Evolutionary conservation across 2,888 invertebrate species (phyloP).

Genomic region (Pachymerium ferrugineum): DNA sequence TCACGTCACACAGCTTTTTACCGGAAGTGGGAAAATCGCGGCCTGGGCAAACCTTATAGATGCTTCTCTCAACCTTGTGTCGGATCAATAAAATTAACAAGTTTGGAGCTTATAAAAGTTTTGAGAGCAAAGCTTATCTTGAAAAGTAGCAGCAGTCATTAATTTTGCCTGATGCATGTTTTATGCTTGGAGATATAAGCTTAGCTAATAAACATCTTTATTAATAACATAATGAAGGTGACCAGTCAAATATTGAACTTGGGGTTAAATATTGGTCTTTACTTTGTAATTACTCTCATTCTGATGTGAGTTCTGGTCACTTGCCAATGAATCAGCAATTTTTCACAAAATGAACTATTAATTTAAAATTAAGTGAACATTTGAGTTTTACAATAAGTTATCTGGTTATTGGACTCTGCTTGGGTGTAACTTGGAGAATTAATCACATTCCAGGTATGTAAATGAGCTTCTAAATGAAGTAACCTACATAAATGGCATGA

Average conservation of each 20-base stretch:
- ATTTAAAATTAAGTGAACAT: not conserved
- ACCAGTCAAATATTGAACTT: not conserved
- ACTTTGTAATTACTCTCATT: not conserved
- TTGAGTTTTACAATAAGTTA: not conserved
- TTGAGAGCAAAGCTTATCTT: too few species aligned
- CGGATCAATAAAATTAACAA: too few species aligned
- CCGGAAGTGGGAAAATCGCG: too few species aligned
- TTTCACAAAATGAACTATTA: not conserved
- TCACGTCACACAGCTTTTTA: too few species aligned
- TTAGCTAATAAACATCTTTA: not conserved
- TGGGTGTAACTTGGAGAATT: slow-evolving; percentile 10
- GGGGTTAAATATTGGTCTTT: not conserved
- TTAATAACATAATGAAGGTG: slow-evolving; percentile 16
- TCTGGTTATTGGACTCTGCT: not conserved
- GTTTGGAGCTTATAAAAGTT: too few species aligned
- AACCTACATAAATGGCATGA: slow-evolving; percentile 2
- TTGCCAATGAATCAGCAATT: not conserved
- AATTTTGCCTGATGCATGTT: too few species aligned
- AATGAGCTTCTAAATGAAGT: not conserved
- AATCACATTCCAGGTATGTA: slow-evolving; percentile 3
- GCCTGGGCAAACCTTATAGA: too few species aligned
- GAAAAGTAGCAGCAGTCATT: too few species aligned
- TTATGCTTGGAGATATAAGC: too few species aligned
- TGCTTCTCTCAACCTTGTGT: too few species aligned
- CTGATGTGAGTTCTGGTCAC: not conserved